Evolutionary conservation across 2,888 invertebrate species (phyloP), one percentile per base, ranked within the genome.

Genomic region (Diachrysia chrysitis): DNA sequence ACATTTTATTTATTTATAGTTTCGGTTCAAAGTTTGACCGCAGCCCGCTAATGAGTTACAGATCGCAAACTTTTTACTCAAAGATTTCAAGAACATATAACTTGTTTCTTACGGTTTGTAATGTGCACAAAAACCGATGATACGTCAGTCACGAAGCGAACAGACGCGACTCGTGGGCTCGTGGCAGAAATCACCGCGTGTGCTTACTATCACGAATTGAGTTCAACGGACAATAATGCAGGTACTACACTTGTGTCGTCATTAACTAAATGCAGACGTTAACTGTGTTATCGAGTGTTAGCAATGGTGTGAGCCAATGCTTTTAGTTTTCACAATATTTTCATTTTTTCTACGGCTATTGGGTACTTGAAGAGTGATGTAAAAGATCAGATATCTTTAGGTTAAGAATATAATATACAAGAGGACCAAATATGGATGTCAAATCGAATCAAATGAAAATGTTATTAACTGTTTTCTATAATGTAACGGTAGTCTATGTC

Each of bases 181-280:
- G 76, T 63, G 61, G 70, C 78, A 77, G 64, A 84, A 83, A 83
- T 82, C 82, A 83, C 78, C 78, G 75, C 79, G 58, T 66, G 78
- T 80, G 76, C 73, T 75, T 65, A 62, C 81, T 80, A 84, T 85
- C 84, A 85, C 85, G 75, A 78, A 78, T 64, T 53, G 84, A 77
- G 87, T 87, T 89, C 88, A 89, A 86, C 78, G 87, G 72, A 84
- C 87, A 86, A 75, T 86, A 81, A 82, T 82, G 76, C 71, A 74
- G 72, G 76, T 71, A 69, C 42, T 42, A 42, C 66, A 74, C 66
- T 69, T 66, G 63, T 62, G 62, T 58, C 79, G 73, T 76, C 83
- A 82, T 83, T 83, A 83, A 59, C 55, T 68, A 76, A 77, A 81
- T 73, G 67, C 64, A 69, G 61, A 61, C 71, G 67, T 69, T 78